Base-by-base conservation (phyloP, 2,888 invertebrate species). In the Cantharis lateralis region DNA sequence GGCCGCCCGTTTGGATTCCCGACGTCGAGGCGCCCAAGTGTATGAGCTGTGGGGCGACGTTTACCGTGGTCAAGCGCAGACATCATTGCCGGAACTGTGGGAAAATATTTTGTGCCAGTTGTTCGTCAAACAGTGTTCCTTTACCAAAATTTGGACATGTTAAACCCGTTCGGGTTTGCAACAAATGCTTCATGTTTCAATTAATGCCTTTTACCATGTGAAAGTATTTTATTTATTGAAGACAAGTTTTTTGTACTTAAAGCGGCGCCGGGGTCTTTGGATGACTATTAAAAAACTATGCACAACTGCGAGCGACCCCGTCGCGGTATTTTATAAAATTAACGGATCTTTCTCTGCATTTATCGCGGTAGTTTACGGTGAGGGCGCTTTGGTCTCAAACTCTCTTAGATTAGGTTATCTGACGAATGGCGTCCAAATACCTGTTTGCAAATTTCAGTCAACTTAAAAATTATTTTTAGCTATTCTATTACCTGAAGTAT, bases 21-120 rank as follows among this genome's bases (percentile, higher is more conserved):
- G 98, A 98, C 88, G 94, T 96, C 76, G 93, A 95, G 80, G 96
- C 96, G 62, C 95, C 96, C 0, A 92, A 94, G 75, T 99, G 99
- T 88, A 98, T 97, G 94, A 93, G 96, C 61, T 99, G 99, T 88
- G 92, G 93, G 77, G 93, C 95, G 15, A 94, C 94, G 83, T 99
- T 99, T 90, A 99, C 98, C 3, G 96, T 99, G 80, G 96, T 99
- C 83, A 93, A 98, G 62, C 92, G 99, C 15, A 90, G 99, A 10
- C 99, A 99, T 88, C 99, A 99, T 88, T 99, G 99, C 87, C 91
- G 99, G 83, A 98, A 98, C 88, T 99, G 98, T 89, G 98, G 98
- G 88, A 93, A 96, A 91, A 97, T 98, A 63, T 98, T 98, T 88
- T 98, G 98, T 89, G 95, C 96, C 1, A 93, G 96, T 68, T 98